A percentile compares a stretch with the other conserved stretches of the same genome.
These are phyloP conservation scores for Gallirallus australis DNA, from an alignment of 2,797 vertebrate species.

Conservation along the genomic window DNA sequence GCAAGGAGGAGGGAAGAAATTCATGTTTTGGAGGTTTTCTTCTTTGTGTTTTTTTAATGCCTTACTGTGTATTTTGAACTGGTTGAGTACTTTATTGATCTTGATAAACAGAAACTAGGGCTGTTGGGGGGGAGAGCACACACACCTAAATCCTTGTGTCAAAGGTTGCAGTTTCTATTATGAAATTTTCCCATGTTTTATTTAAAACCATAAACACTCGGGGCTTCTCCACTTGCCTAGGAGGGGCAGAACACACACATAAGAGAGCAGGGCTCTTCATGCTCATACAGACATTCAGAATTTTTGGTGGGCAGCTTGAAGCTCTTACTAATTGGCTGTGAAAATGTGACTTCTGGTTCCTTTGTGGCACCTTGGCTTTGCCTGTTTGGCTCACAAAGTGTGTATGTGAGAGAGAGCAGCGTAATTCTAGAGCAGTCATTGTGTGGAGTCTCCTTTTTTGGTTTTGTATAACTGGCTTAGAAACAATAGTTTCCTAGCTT, in stretches of 20 bases:
- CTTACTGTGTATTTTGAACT: not conserved
- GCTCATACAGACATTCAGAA: not conserved
- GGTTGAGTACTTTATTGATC: not conserved
- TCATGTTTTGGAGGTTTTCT: not conserved
- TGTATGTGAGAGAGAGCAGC: rapidly evolving
- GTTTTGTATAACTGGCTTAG: not conserved
- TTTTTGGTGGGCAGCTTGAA: not conserved
- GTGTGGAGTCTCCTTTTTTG: not conserved
- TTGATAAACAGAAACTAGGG: not conserved
- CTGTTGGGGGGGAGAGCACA: not conserved
- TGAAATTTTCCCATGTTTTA: not conserved
- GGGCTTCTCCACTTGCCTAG: not conserved
- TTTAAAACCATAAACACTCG: not conserved
- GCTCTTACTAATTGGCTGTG: not conserved
- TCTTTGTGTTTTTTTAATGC: not conserved
- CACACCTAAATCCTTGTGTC: not conserved
- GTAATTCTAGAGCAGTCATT: not conserved
- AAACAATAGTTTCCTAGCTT: not conserved
- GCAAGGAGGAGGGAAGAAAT: rapidly evolving
- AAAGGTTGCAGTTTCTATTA: not conserved
- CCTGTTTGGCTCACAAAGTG: not conserved
- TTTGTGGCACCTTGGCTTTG: not conserved
- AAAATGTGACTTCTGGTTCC: not conserved
- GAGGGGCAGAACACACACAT: not conserved
- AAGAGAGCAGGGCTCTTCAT: not conserved